Evolutionary conservation across 2,113 vertebrate genomes (phyloP).

Genomic region (Sialia sialis): DNA sequence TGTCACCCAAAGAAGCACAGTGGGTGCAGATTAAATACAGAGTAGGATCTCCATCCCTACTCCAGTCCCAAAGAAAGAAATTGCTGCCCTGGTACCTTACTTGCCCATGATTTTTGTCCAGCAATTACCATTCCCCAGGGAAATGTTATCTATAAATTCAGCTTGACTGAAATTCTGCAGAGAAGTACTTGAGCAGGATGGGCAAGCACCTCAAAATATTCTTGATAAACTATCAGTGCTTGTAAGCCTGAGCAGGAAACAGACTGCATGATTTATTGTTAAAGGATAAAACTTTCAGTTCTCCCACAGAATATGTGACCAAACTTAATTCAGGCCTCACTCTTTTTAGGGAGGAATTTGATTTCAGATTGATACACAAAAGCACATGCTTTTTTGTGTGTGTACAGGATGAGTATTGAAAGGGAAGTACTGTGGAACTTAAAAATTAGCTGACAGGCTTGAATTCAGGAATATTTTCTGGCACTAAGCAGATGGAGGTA

Average conservation of each 20-base stretch:
- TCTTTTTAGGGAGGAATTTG: background rate
- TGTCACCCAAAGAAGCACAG: background rate
- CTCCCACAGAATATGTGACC: background rate
- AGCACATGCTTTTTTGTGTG: background rate
- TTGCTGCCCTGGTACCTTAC: background rate
- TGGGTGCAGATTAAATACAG: background rate
- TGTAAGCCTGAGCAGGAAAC: background rate
- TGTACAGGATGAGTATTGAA: background rate
- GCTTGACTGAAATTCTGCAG: background rate
- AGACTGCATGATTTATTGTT: background rate
- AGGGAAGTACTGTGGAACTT: background rate
- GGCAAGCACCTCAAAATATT: background rate
- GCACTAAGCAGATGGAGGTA: constrained; percentile 3
- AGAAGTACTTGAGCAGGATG: background rate
- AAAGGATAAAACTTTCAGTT: background rate
- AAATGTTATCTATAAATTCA: background rate
- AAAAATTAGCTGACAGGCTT: background rate
- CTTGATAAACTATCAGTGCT: background rate
- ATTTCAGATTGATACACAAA: background rate
- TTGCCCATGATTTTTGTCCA: background rate
- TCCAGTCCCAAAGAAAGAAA: background rate
- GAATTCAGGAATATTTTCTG: background rate
- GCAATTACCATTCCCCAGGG: background rate
- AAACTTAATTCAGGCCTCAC: background rate
- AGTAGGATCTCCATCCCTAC: background rate